Evolutionary conservation across 2,113 vertebrate genomes (phyloP).

Genomic region (Pygoscelis adeliae): DNA sequence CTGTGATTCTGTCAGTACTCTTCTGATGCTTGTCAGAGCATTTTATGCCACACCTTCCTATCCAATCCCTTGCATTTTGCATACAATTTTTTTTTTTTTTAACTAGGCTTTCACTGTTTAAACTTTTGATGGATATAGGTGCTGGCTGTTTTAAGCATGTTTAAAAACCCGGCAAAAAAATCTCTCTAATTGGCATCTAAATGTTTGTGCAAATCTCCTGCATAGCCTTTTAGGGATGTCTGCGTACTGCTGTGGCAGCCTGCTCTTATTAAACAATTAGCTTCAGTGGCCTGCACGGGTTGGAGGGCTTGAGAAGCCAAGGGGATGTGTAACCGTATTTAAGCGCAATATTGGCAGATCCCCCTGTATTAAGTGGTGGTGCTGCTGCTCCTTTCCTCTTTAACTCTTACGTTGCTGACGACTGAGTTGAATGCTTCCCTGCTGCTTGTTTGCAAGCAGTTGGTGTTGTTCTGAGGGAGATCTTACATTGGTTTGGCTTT

Average conservation of each 20-base stretch:
- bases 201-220: neutral
- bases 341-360: neutral
- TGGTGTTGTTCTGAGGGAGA: neutral
- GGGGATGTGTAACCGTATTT: neutral
- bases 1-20: neutral
- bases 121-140: neutral
- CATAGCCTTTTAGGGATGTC: neutral
- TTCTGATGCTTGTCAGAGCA: neutral
- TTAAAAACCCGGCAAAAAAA: neutral
- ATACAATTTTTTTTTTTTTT: neutral
- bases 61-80: neutral
- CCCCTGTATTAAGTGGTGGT: neutral
- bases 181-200: neutral
- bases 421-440: neutral
- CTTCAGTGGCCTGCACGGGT: neutral
- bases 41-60: neutral
- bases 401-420: accelerated
- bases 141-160: neutral
- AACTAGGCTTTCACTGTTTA: neutral
- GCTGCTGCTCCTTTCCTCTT: neutral
- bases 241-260: neutral
- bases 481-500: neutral
- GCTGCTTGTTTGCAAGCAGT: neutral
- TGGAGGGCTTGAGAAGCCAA: neutral
- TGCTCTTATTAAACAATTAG: neutral